Percentiles rank a stretch among this genome's conserved stretches.
Conservation (phyloP, 1,140 invertebrate genomes). For the Brevipalpus yothersi region DNA sequence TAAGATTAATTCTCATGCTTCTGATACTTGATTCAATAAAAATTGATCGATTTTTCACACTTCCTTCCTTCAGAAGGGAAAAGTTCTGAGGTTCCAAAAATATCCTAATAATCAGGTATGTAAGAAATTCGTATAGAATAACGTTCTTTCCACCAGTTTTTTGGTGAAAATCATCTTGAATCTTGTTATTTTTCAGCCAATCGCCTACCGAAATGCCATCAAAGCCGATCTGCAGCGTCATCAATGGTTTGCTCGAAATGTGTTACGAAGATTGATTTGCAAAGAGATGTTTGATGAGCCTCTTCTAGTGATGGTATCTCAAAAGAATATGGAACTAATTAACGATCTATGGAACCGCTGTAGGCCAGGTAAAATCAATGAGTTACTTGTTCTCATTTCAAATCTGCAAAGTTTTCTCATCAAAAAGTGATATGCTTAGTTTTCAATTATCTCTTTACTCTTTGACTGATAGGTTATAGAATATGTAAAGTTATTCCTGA, state of each 20-base stretch:
- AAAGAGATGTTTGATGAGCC: not conserved
- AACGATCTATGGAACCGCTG: not conserved
- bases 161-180: not conserved
- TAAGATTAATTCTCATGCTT: not conserved
- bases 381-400: not conserved
- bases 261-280: not conserved
- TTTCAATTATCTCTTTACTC: not conserved
- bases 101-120: not conserved
- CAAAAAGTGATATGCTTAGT: not conserved
- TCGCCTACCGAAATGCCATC: not conserved
- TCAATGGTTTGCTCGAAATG: not conserved
- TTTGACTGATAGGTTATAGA: not conserved
- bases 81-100: not conserved
- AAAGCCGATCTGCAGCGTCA: not conserved
- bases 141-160: too few species aligned
- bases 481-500: slow-evolving; percentile 5
- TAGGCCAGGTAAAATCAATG: not conserved
- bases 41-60: not conserved
- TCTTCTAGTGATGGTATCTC: not conserved
- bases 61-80: not conserved
- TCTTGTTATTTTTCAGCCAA: not conserved
- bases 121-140: too few species aligned
- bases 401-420: not conserved
- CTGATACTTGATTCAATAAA: not conserved
- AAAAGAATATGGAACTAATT: not conserved